phyloP scores from a whole-genome alignment of 2,888 invertebrate genomes.

The Cabera pusaria region DNA sequence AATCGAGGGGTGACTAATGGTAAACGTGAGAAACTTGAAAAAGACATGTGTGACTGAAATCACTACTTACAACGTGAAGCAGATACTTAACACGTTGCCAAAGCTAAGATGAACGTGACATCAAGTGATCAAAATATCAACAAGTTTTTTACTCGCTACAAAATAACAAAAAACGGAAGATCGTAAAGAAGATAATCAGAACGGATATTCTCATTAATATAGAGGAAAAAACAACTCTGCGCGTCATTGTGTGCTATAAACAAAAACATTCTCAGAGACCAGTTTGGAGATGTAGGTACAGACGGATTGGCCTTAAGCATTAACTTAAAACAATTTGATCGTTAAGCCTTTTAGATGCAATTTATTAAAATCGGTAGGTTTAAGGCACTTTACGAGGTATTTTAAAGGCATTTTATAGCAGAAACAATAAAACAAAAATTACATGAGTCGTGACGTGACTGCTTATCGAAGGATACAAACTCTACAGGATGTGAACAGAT shows the following conservation, averaged over 20 bases:
- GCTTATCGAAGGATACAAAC: slow-evolving; percentile 45
- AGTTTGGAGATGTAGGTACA: slow-evolving; percentile 7
- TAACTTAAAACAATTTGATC: slow-evolving; percentile 12
- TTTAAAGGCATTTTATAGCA: no score
- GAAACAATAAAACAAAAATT: slow-evolving; percentile 35
- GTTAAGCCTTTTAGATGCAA: slow-evolving; percentile 23
- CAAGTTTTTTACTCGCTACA: slow-evolving; percentile 1
- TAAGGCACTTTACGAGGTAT: slow-evolving; percentile 23
- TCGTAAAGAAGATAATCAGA: slow-evolving; percentile 19
- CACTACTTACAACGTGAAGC: background rate
- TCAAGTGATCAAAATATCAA: slow-evolving; percentile 1
- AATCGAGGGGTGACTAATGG: slow-evolving; percentile 14
- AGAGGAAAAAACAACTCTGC: slow-evolving; percentile 15
- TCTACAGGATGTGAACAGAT: slow-evolving; percentile 47
- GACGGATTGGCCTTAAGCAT: slow-evolving; percentile 13
- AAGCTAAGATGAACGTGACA: background rate
- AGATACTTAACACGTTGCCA: no score
- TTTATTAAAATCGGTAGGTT: slow-evolving; percentile 11
- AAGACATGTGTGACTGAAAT: no score
- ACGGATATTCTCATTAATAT: slow-evolving; percentile 20
- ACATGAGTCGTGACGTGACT: no score
- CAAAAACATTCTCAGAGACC: slow-evolving; percentile 23
- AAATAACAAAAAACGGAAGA: slow-evolving; percentile 18
- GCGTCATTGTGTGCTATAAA: slow-evolving; percentile 13
- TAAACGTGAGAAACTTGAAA: slow-evolving; percentile 10